phyloP scores from a whole-genome alignment of 2,797 vertebrate species.

The Lepilemur ruficaudatus region DNA sequence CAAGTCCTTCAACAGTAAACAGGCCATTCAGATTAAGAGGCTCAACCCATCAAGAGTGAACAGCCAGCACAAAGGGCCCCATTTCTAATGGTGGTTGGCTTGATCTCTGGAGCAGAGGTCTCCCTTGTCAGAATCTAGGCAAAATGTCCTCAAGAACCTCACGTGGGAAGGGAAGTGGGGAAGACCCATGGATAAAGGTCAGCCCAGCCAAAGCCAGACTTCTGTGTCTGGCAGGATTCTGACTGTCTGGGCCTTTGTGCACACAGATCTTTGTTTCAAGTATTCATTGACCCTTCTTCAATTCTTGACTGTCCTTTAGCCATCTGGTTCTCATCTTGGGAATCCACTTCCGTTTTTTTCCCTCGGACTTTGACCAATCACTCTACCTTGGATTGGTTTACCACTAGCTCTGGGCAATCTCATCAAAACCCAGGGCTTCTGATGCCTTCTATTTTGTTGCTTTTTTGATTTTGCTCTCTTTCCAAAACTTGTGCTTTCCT shows the following conservation, averaged over 20 bases:
- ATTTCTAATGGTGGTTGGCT: background rate
- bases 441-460: background rate
- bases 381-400: constrained; percentile 15
- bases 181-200: background rate
- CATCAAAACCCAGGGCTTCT: constrained; percentile 17
- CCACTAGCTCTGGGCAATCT: background rate
- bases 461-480: background rate
- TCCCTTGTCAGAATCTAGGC: constrained; percentile 7
- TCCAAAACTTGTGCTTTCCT: constrained; percentile 19
- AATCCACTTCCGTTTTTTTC: background rate
- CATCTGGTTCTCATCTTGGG: constrained; percentile 45
- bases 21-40: background rate
- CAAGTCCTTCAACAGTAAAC: background rate
- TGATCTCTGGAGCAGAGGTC: background rate
- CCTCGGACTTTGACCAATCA: constrained; percentile 14
- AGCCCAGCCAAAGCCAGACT: background rate
- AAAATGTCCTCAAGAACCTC: background rate
- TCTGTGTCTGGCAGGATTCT: constrained; percentile 22
- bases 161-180: background rate
- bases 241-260: constrained; percentile 9
- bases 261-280: constrained; percentile 29
- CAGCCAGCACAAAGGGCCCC: background rate
- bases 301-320: constrained; percentile 11
- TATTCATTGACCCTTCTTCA: constrained; percentile 42
- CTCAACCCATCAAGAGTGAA: background rate